Evolutionary conservation across 2,113 vertebrate genomes (phyloP).

Genomic region (Mustela lutreola): DNA sequence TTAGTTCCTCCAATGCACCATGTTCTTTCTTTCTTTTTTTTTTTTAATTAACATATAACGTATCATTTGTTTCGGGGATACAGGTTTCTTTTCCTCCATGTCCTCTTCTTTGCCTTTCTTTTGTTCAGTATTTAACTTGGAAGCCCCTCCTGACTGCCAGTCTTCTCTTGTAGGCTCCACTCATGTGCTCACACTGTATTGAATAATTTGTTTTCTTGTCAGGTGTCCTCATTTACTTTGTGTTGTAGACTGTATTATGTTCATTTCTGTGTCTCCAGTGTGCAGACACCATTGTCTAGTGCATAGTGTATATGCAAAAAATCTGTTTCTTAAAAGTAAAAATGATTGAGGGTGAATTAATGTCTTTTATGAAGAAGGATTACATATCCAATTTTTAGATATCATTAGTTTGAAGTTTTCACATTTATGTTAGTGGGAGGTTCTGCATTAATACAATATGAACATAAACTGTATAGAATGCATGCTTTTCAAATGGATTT

Average conservation of each 20-base stretch:
- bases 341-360: slow-evolving; percentile 49
- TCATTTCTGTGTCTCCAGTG: neutral
- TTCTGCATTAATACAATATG: slow-evolving; percentile 15
- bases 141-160: neutral
- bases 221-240: slow-evolving; percentile 29
- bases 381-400: slow-evolving; percentile 49
- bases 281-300: neutral
- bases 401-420: slow-evolving; percentile 54
- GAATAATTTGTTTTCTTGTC: slow-evolving; percentile 36
- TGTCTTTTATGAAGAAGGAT: slow-evolving; percentile 53
- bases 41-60: too few relatives aligned
- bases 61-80: too few relatives aligned
- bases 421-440: slow-evolving; percentile 21
- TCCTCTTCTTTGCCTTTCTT: neutral
- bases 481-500: slow-evolving; percentile 58
- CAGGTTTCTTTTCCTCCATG: neutral
- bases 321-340: slow-evolving; percentile 42
- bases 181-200: neutral
- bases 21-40: neutral
- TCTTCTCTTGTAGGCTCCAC: neutral
- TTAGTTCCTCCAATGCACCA: neutral
- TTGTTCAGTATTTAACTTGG: neutral
- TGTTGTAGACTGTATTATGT: neutral
- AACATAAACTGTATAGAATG: slow-evolving; percentile 18
- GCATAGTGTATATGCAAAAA: slow-evolving; percentile 56